Conservation (phyloP, 2,113 vertebrate species). For the Chaetura pelagica region DNA sequence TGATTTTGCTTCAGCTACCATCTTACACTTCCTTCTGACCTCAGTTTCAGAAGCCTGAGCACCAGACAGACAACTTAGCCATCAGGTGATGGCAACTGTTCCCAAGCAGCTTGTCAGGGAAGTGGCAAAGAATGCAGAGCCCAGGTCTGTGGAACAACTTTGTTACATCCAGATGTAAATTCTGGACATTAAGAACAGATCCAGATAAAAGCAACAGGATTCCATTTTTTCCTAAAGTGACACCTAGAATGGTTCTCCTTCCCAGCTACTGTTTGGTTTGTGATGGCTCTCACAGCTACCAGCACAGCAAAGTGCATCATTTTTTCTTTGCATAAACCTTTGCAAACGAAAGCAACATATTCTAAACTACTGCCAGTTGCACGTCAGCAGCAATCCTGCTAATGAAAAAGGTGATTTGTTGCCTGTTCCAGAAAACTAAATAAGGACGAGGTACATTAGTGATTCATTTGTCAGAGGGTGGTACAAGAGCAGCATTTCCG, state of each 20-base stretch:
- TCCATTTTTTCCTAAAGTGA: neutral
- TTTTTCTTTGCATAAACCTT: rapidly evolving
- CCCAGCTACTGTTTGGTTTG: neutral
- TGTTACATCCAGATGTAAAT: neutral
- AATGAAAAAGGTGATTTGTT: rapidly evolving
- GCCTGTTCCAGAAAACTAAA: neutral
- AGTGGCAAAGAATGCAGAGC: neutral
- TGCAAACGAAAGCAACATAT: neutral
- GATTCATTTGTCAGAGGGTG: neutral
- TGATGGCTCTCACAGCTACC: neutral
- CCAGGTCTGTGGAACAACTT: neutral
- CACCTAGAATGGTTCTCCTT: neutral
- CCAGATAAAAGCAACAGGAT: neutral
- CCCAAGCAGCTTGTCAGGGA: neutral
- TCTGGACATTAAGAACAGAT: neutral
- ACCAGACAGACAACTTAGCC: neutral
- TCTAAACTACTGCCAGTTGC: neutral
- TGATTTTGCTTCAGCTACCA: neutral
- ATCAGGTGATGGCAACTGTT: neutral
- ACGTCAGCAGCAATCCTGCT: neutral
- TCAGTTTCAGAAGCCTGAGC: neutral
- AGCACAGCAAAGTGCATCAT: neutral
- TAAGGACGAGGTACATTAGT: rapidly evolving
- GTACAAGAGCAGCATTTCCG: neutral
- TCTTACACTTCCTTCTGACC: neutral